Evolutionary conservation across 2,888 invertebrate species (phyloP).

Genomic region (Drosophila cognata): DNA sequence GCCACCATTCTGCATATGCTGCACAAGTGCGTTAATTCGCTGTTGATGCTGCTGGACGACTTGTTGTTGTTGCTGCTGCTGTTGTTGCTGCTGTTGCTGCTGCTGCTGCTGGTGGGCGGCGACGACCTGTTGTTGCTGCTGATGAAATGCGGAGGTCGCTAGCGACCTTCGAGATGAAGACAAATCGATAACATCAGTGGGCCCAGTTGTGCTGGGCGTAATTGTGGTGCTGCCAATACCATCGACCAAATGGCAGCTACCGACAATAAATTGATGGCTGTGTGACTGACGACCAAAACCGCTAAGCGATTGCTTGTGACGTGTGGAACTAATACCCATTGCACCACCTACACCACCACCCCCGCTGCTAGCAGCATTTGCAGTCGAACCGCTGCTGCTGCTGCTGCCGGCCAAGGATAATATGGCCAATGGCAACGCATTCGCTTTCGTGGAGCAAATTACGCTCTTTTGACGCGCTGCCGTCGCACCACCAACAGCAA

Average conservation of each 20-base stretch:
- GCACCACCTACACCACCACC: conserved; percentile 16
- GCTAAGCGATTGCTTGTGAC: conserved; percentile 50
- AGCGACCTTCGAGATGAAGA: conserved; percentile 86
- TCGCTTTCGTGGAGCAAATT: conserved; percentile 83
- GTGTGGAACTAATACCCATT: conserved; percentile 37
- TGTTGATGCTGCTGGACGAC: conserved; percentile 77
- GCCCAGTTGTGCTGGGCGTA: conserved; percentile 70
- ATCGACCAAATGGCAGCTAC: conserved; percentile 45
- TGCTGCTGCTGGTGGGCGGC: conserved; percentile 76
- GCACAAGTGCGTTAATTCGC: conserved; percentile 66
- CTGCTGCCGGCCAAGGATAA: conserved; percentile 51
- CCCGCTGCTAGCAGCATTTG: conserved; percentile 5
- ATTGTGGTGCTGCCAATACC: conserved; percentile 62
- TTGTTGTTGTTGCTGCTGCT: conserved; percentile 57
- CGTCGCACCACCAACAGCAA: conserved; percentile 5
- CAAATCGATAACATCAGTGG: conserved; percentile 86
- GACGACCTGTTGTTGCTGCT: conserved; percentile 72
- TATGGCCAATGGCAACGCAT: conserved; percentile 70
- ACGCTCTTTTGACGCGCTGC: conserved; percentile 82
- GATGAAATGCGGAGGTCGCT: conserved; percentile 81
- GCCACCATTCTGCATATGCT: conserved; percentile 69
- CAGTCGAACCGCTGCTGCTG: not conserved
- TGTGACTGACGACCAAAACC: conserved; percentile 66
- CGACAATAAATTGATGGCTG: conserved; percentile 64
- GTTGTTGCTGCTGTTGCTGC: conserved; percentile 77